Evolutionary conservation across 2,113 vertebrate genomes (phyloP), one percentile per base, ranked within the genome.

Genomic region (Dolichotis patagonum): DNA sequence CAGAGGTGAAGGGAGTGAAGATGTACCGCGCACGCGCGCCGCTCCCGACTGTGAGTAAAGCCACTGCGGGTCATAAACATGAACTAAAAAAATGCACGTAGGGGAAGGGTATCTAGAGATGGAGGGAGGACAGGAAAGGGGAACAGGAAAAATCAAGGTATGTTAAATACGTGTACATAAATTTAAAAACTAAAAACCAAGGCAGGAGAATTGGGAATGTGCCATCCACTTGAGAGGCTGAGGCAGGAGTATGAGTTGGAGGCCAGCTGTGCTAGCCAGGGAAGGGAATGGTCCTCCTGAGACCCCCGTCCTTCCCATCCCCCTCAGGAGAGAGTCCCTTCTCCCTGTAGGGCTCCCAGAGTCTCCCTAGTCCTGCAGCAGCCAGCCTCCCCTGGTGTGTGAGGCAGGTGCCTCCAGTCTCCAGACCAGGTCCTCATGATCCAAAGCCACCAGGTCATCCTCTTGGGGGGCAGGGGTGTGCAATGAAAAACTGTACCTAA

Each of bases 331-430:
- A 0, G 19, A 20, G 60, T 35, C 6, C 52, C 54, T 75, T 46
- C 5, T 65, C 46, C 35, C 3, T 81, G 4, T 73, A 7, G 62
- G 32, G 24, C 17, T 11, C 49, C 49, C 49, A 62, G 58, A 22
- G 22, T 4, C 20, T 30, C 10, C 30, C 11, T 19, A 41, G 16
- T 20, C 35, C 14, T 54, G 30, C 14, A 41, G 46, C 3, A 75
- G n/a, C 46, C 54, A 22, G 17, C 19, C 24, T n/a, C 35, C 4
- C 19, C 10, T 0, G 1, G 5, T 52, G 6, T 77, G 41, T 16
- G 73, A 77, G 73, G 73, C 12, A n/a, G 5, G 24, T 26, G 11
- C 6, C 41, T 28, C 73, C 41, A 30, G 41, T 14, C 4, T 77
- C 41, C 26, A 5, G 13, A 11, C 22, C 5, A 13, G 26, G 41